Percentiles rank a stretch among this genome's conserved stretches.
These are phyloP conservation scores for Diadegma fenestrale DNA, from an alignment of 2,888 invertebrate species.

Conservation along the genomic window DNA sequence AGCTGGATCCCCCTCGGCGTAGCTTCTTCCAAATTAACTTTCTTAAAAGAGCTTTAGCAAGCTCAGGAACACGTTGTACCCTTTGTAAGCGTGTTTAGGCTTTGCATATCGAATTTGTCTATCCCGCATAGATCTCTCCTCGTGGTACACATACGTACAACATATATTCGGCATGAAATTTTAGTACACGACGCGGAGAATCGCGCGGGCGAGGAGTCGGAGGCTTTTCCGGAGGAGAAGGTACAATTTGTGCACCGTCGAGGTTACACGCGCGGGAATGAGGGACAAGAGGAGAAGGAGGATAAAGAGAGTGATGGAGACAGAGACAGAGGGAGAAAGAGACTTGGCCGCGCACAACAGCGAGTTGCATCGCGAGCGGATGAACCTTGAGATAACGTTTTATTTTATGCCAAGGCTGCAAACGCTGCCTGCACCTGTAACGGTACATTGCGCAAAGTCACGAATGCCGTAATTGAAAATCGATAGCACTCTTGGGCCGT, in stretches of 20 bases:
- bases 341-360: slow-evolving; percentile 62
- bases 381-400: slow-evolving; percentile 80
- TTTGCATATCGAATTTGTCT: slow-evolving; percentile 44
- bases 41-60: background rate
- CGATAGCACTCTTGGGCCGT: slow-evolving; percentile 76
- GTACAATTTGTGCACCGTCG: slow-evolving; percentile 45
- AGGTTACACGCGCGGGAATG: slow-evolving; percentile 9
- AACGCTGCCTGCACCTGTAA: slow-evolving; percentile 70
- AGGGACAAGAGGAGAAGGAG: background rate
- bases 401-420: slow-evolving; percentile 80
- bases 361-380: slow-evolving; percentile 74
- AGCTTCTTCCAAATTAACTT: background rate
- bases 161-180: slow-evolving; percentile 33
- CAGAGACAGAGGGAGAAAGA: slow-evolving; percentile 50
- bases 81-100: slow-evolving; percentile 20
- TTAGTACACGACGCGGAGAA: slow-evolving; percentile 22
- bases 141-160: background rate
- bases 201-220: background rate
- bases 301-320: slow-evolving; percentile 16
- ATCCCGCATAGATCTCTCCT: slow-evolving; percentile 11
- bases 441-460: slow-evolving; percentile 82
- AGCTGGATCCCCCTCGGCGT: background rate
- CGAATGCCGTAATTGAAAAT: slow-evolving; percentile 84
- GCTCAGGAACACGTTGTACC: slow-evolving; percentile 13
- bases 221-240: slow-evolving; percentile 45